Conservation (phyloP, 2,797 vertebrate species). For the Acridotheres tristis region DNA sequence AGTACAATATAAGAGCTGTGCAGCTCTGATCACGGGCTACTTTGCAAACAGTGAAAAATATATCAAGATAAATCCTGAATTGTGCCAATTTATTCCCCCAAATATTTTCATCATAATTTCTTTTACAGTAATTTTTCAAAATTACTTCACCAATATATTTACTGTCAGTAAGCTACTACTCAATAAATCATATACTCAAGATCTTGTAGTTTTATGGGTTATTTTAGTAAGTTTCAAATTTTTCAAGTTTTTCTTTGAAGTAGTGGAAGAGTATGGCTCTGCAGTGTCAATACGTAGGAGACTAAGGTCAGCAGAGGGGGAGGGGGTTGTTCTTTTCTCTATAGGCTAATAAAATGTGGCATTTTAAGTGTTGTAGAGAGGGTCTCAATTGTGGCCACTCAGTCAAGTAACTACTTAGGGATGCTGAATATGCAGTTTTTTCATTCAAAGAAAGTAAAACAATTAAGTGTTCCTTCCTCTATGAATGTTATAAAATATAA, state of each 20-base stretch:
- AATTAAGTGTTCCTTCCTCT: neutral
- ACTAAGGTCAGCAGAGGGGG: neutral
- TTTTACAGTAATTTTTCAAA: conserved; percentile 19
- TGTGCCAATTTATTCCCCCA: neutral
- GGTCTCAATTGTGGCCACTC: neutral
- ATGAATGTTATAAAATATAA: neutral
- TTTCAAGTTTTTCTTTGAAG: neutral
- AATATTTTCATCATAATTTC: neutral
- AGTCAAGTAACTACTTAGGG: neutral
- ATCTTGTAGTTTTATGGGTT: neutral
- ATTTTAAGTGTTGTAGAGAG: conserved; percentile 40
- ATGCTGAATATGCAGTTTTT: neutral
- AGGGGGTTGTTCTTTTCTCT: neutral
- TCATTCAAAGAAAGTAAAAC: neutral
- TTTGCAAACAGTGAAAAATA: conserved; percentile 14
- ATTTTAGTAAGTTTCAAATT: neutral
- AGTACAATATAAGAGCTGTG: conserved; percentile 20
- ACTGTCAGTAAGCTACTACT: neutral
- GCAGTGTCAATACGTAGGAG: neutral
- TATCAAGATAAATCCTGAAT: neutral
- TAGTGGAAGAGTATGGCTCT: neutral
- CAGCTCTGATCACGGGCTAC: conserved; percentile 14
- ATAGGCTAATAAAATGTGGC: conserved; percentile 28
- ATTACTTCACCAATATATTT: neutral
- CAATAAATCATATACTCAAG: neutral